Percentiles rank a stretch among this genome's conserved stretches.
phyloP scores from a whole-genome alignment of 2,888 invertebrate species.

The Hyposoter didymator region DNA sequence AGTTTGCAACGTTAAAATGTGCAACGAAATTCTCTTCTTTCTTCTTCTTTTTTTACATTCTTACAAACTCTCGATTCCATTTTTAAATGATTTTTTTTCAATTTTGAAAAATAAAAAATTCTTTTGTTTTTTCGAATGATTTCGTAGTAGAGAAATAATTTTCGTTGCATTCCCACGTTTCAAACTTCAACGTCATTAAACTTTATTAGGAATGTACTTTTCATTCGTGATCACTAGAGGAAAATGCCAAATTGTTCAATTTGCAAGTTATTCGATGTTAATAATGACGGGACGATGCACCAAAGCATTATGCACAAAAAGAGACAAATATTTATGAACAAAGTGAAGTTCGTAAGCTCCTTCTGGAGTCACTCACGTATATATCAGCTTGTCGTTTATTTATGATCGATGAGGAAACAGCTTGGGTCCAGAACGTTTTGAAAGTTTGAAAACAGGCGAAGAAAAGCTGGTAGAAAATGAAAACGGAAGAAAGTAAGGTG shows the following conservation, averaged over 20 bases:
- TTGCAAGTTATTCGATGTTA: background rate
- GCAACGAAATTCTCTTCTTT: no score
- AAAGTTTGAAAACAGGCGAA: slow-evolving; percentile 14
- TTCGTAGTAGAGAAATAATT: no score
- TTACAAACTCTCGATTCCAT: no score
- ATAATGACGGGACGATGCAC: background rate
- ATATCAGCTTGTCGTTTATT: slow-evolving; percentile 16
- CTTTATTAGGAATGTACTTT: background rate
- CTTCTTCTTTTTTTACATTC: no score
- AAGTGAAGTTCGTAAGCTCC: background rate
- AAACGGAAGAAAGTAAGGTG: slow-evolving; percentile 1
- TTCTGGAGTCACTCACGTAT: background rate
- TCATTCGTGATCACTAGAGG: background rate
- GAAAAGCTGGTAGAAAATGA: background rate
- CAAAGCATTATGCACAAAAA: background rate
- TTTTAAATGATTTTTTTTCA: no score
- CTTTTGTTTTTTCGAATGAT: no score
- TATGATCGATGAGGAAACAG: slow-evolving; percentile 30
- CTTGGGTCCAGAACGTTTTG: background rate
- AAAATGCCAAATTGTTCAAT: background rate
- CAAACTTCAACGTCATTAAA: no score
- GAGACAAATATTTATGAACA: background rate
- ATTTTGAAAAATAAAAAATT: no score
- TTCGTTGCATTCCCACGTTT: no score
- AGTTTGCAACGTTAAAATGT: no score